These are phyloP conservation scores for Tragelaphus scriptus DNA, from an alignment of 2,113 vertebrate genomes.

Conservation along the genomic window DNA sequence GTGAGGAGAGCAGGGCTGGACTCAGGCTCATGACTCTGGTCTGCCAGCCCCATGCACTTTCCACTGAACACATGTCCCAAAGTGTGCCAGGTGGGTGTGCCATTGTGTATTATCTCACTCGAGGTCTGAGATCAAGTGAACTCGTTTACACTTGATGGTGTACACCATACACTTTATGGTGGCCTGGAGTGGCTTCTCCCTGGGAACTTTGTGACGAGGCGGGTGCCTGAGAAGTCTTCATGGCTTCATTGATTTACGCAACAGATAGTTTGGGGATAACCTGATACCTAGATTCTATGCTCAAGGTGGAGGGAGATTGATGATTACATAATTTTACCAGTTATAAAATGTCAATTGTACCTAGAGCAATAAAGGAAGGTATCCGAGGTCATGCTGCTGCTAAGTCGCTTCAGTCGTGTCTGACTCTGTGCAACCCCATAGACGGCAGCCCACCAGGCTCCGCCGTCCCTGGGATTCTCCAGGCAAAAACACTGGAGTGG, in stretches of 20 bases:
- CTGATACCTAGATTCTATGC: background rate
- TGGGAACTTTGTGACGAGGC: too few species aligned
- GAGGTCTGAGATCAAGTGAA: background rate
- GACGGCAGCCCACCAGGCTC: too few species aligned
- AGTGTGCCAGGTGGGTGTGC: background rate
- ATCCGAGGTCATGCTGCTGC: background rate
- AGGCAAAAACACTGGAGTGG: too few species aligned
- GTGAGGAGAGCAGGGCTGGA: background rate
- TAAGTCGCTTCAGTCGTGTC: too few species aligned
- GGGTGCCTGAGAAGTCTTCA: background rate
- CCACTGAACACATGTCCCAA: too few species aligned
- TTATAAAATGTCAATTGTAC: background rate
- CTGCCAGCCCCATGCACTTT: too few species aligned
- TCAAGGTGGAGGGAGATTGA: background rate
- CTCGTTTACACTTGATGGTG: too few species aligned
- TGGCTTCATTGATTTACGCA: background rate
- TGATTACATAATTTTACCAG: background rate
- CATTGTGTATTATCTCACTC: accelerated
- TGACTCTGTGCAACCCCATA: too few species aligned
- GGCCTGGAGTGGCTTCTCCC: background rate
- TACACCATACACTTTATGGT: too few species aligned
- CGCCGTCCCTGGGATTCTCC: too few species aligned
- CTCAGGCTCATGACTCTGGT: accelerated
- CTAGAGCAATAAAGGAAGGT: background rate
- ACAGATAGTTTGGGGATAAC: background rate